Conservation (phyloP, 2,797 vertebrate species). For the Taeniopygia guttata region DNA sequence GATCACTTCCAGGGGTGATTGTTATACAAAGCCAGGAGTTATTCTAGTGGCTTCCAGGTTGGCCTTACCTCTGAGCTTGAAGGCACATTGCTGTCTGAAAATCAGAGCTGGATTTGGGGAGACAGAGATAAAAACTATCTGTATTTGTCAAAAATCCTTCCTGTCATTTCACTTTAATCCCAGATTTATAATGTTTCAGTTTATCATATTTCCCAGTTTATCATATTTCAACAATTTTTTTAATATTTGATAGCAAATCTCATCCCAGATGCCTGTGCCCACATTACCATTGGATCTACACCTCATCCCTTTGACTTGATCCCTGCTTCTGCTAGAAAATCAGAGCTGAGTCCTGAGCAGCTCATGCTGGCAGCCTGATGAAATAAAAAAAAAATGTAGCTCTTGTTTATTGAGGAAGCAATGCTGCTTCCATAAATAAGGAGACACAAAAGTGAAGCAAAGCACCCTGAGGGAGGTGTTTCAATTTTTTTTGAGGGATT, state of each 20-base stretch:
- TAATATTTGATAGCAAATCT: background rate
- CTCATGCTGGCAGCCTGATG: background rate
- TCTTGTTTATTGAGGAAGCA: slow-evolving; percentile 37
- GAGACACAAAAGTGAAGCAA: slow-evolving; percentile 11
- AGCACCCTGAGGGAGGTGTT: background rate
- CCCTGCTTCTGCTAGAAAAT: background rate
- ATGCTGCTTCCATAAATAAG: slow-evolving; percentile 34
- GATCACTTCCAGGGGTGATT: background rate
- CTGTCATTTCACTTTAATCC: background rate
- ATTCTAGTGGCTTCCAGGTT: background rate
- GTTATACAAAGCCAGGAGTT: background rate
- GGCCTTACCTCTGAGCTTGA: background rate
- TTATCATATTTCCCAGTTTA: too few species aligned
- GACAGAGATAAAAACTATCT: background rate
- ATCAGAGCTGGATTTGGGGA: background rate
- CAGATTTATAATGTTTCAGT: too few species aligned
- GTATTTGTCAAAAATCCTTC: background rate
- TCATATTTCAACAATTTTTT: background rate
- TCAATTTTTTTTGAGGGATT: background rate
- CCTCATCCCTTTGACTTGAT: background rate
- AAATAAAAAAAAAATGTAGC: slow-evolving; percentile 18
- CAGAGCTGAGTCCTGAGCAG: background rate
- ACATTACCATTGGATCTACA: background rate
- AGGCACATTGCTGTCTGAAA: background rate
- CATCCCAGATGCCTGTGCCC: background rate